Base-by-base conservation (phyloP, 2,888 invertebrate genomes). In the Apoda limacodes region DNA sequence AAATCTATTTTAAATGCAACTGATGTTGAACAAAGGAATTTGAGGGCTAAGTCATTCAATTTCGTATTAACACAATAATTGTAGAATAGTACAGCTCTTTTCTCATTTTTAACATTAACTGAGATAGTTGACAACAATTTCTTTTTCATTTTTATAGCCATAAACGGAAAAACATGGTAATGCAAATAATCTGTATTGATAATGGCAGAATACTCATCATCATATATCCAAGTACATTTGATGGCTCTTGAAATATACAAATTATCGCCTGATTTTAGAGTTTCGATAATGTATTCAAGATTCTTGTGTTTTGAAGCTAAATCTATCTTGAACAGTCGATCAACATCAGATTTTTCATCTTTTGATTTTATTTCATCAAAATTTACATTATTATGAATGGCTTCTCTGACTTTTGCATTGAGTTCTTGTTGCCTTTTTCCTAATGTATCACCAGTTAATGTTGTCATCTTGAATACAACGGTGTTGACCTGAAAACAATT, bases 321-420 rank as follows among this genome's bases (percentile, higher is more conserved):
- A 9, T 70, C 59, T 28, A 72, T 70, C 50, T 69, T 70, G 26
- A 63, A 67, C 9, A 72, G 41, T 32, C 57, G 50, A 35, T 70
- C 69, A 6, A 68, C 29, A 4, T 57, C 42, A 7, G 56, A 44
- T n/a, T 28, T 15, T 42, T 69, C 70, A n/a, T n/a, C n/a, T n/a
- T n/a, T n/a, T n/a, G n/a, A n/a, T n/a, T n/a, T n/a, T n/a, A n/a
- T n/a, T n/a, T n/a, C n/a, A n/a, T n/a, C n/a, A n/a, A n/a, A n/a
- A n/a, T n/a, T n/a, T n/a, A n/a, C n/a, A n/a, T n/a, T n/a, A n/a
- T n/a, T n/a, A n/a, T n/a, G n/a, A n/a, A n/a, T n/a, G n/a, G n/a
- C n/a, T n/a, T n/a, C n/a, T n/a, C n/a, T n/a, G n/a, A n/a, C n/a
- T n/a, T n/a, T n/a, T n/a, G n/a, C n/a, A n/a, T n/a, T n/a, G n/a